Evolutionary conservation across 2,113 vertebrate species (phyloP).

Genomic region (Lepus timidus): DNA sequence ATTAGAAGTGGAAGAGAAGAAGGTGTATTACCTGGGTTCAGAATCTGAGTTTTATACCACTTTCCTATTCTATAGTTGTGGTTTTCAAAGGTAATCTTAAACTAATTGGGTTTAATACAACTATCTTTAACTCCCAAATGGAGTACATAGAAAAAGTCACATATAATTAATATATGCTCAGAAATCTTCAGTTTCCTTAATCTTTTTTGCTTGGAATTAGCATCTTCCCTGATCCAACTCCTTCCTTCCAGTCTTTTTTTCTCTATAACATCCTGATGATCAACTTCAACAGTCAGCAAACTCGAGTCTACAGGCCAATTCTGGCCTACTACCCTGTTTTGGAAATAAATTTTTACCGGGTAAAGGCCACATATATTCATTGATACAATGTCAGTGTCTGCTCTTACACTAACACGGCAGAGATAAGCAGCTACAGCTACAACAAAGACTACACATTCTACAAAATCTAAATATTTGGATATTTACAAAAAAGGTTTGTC

Average conservation of each 20-base stretch:
- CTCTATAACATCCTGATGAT: neutral
- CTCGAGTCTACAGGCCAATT: neutral
- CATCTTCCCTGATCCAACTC: neutral
- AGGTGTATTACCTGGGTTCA: neutral
- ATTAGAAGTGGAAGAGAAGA: neutral
- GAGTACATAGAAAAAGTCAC: neutral
- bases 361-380: neutral
- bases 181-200: constrained; percentile 27
- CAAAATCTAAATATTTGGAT: neutral
- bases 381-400: neutral
- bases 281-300: neutral
- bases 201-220: constrained; percentile 47
- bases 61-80: neutral
- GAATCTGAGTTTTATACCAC: neutral
- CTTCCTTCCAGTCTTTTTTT: neutral
- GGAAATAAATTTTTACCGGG: constrained; percentile 1
- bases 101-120: constrained; percentile 7
- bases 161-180: neutral
- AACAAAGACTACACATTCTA: neutral
- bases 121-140: neutral
- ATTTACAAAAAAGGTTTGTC: constrained; percentile 36
- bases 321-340: neutral
- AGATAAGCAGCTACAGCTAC: neutral
- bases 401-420: neutral
- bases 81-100: constrained; percentile 32